Conservation (phyloP, 30 jellyfish, hydroid and myxozoan species). For the Mastigias papua region DNA sequence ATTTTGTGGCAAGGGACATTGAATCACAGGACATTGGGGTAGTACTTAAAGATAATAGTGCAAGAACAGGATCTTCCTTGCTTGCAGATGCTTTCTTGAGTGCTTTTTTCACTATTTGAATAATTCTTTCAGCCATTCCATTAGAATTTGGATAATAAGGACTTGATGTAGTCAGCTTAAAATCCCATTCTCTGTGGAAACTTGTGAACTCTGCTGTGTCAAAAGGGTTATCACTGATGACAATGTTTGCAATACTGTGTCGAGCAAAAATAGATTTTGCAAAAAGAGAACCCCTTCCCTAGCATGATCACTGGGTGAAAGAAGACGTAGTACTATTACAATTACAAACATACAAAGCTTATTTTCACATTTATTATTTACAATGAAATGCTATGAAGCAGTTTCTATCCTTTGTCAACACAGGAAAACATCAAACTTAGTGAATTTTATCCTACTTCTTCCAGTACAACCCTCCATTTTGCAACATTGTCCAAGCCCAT, state of each 20-base stretch:
- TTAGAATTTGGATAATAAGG: conserved; percentile 36
- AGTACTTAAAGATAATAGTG: conserved; percentile 44
- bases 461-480: too few relatives aligned
- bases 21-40: conserved; percentile 14
- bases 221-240: conserved; percentile 7
- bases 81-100: neutral
- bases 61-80: conserved; percentile 49
- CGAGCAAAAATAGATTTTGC: conserved; percentile 14
- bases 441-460: too few relatives aligned
- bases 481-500: too few relatives aligned
- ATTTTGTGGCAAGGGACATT: conserved; percentile 21
- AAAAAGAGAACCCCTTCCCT: too few relatives aligned
- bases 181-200: neutral
- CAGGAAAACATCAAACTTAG: too few relatives aligned
- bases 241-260: conserved; percentile 8
- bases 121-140: conserved; percentile 38
- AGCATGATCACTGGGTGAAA: too few relatives aligned
- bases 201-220: conserved; percentile 5
- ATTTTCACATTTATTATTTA: too few relatives aligned
- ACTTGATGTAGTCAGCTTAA: neutral
- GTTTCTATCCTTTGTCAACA: too few relatives aligned
- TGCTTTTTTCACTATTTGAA: conserved; percentile 21
- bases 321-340: too few relatives aligned
- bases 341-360: too few relatives aligned
- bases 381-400: too few relatives aligned